phyloP scores from a whole-genome alignment of 2,888 invertebrate species.

The Tachystola acroxantha region DNA sequence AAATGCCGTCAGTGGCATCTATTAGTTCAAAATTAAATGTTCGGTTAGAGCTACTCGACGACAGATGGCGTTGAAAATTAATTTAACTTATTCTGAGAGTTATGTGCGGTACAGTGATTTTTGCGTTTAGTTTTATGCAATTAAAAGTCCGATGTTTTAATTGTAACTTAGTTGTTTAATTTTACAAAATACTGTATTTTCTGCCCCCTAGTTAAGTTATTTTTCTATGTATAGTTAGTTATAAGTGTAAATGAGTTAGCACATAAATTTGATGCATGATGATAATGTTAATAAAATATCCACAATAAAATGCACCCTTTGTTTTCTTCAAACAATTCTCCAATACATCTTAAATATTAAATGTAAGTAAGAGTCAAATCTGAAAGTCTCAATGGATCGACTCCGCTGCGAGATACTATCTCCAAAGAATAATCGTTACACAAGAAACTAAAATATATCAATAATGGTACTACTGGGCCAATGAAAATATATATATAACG shows the following conservation, averaged over 20 bases:
- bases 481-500: no score
- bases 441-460: no score
- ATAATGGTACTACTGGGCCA: no score
- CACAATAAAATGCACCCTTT: constrained; percentile 70
- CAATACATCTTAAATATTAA: no score
- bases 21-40: constrained; percentile 17
- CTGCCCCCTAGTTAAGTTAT: constrained; percentile 75
- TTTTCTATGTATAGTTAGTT: constrained; percentile 78
- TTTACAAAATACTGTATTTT: constrained; percentile 76
- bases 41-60: constrained; percentile 31
- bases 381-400: no score
- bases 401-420: no score
- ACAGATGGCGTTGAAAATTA: constrained; percentile 34
- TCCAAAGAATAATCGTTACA: no score
- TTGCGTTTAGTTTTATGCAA: constrained; percentile 61
- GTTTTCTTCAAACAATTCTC: no score
- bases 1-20: constrained; percentile 26
- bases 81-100: constrained; percentile 64
- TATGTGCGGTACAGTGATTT: constrained; percentile 55
- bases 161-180: constrained; percentile 67
- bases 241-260: constrained; percentile 77
- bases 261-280: constrained; percentile 78
- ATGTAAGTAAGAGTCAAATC: no score
- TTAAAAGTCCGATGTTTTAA: constrained; percentile 68
- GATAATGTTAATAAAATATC: constrained; percentile 78